Evolutionary conservation across 2,888 invertebrate genomes (phyloP).

Genomic region (Carterocephalus palaemon): DNA sequence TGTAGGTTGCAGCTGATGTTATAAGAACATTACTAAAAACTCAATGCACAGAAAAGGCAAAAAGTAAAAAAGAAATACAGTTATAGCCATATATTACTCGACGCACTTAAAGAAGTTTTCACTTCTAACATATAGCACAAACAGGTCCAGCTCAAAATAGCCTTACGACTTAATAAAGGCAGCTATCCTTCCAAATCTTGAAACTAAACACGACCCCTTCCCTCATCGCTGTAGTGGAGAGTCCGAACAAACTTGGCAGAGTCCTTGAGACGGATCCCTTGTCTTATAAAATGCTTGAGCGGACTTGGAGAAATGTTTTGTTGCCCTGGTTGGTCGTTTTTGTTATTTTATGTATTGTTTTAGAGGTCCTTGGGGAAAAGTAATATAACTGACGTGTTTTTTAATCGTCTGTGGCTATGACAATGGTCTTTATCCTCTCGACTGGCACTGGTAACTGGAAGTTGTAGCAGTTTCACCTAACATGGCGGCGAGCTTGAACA

Average conservation of each 20-base stretch:
- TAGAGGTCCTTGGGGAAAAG: neutral
- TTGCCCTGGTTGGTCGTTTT: neutral
- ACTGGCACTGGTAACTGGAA: neutral
- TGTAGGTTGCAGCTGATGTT: too few relatives aligned
- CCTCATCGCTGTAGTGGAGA: slow-evolving; percentile 31
- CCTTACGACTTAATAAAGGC: too few relatives aligned
- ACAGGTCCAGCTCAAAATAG: too few relatives aligned
- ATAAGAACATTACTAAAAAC: too few relatives aligned
- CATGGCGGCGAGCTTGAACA: too few relatives aligned
- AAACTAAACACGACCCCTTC: slow-evolving; percentile 28
- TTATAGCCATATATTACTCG: too few relatives aligned
- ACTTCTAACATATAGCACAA: too few relatives aligned
- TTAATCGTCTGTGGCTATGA: neutral
- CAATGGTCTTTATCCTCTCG: neutral
- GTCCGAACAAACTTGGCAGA: slow-evolving; percentile 39
- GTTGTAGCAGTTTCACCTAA: neutral
- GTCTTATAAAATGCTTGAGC: slow-evolving; percentile 42
- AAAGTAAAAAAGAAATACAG: too few relatives aligned
- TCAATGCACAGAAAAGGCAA: too few relatives aligned
- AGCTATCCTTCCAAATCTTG: too few relatives aligned
- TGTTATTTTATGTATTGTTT: neutral
- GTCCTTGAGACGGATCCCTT: slow-evolving; percentile 42
- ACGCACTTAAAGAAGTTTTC: too few relatives aligned
- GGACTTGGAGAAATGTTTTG: slow-evolving; percentile 32
- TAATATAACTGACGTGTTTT: neutral